phyloP scores from a whole-genome alignment of 1,140 invertebrate species.

The Daktulosphaira vitifoliae region DNA sequence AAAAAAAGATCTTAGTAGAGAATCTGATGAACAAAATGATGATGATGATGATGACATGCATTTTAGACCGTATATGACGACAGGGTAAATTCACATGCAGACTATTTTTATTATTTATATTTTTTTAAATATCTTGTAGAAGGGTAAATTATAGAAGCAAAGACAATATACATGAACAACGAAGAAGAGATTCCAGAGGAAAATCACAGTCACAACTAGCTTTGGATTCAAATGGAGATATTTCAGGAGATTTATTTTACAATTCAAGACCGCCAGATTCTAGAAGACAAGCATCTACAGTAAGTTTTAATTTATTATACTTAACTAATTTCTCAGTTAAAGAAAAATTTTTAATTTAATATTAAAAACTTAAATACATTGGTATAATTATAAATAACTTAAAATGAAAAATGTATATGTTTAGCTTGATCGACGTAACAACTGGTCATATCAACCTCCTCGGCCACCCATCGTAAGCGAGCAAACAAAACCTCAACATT shows the following conservation, averaged over 20 bases:
- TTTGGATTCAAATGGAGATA: conserved; percentile 36
- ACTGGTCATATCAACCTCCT: conserved; percentile 51
- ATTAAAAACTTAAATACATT: background rate
- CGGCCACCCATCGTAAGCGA: conserved; percentile 72
- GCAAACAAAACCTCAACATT: conserved; percentile 73
- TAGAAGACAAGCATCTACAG: conserved; percentile 32
- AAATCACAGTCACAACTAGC: conserved; percentile 60
- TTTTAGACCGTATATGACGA: conserved; percentile 19
- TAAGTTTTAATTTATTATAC: background rate
- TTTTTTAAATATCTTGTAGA: no score
- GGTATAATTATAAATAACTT: background rate
- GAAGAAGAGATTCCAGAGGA: conserved; percentile 43
- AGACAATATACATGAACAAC: conserved; percentile 25
- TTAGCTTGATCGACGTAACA: conserved; percentile 38
- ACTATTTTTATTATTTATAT: no score
- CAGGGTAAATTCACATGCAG: background rate
- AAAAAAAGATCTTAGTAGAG: conserved; percentile 81
- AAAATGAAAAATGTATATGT: no score
- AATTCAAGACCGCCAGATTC: conserved; percentile 51
- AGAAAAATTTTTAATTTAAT: no score
- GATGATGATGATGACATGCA: conserved; percentile 36
- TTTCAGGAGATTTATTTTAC: conserved; percentile 60
- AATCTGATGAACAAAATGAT: conserved; percentile 48
- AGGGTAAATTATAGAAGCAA: conserved; percentile 19
- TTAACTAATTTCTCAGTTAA: no score